phyloP scores from a whole-genome alignment of 2,797 vertebrate genomes.

The Lerista edwardsae region DNA sequence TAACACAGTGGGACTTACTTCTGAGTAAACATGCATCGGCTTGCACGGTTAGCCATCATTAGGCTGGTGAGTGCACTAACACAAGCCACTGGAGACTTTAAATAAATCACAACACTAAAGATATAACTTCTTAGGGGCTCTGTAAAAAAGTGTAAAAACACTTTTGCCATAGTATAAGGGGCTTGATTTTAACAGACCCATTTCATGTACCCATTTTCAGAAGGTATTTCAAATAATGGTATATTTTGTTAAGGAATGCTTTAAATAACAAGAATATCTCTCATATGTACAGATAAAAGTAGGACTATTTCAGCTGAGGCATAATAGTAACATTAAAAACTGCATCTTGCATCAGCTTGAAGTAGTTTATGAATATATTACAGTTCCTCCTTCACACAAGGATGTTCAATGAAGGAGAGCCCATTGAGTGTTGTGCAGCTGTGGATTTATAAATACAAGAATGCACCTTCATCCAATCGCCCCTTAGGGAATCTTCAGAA shows the following conservation, averaged over 20 bases:
- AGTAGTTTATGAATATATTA: slow-evolving; percentile 5
- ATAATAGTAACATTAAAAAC: slow-evolving; percentile 21
- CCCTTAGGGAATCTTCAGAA: neutral
- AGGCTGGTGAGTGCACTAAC: neutral
- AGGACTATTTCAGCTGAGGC: slow-evolving; percentile 36
- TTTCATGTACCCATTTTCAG: neutral
- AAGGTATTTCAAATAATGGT: slow-evolving; percentile 15
- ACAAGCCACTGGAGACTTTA: slow-evolving; percentile 25
- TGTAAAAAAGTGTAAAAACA: slow-evolving; percentile 32
- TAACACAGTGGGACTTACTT: too few species aligned
- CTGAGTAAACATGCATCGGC: too few species aligned
- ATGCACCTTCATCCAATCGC: neutral
- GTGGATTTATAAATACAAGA: neutral
- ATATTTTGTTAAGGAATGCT: slow-evolving; percentile 32
- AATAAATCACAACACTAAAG: neutral
- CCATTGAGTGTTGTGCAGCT: neutral
- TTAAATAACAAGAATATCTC: slow-evolving; percentile 32
- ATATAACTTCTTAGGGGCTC: neutral
- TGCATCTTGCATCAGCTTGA: neutral
- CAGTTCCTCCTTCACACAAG: neutral
- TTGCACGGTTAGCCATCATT: neutral
- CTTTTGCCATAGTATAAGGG: slow-evolving; percentile 10
- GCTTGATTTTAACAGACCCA: slow-evolving; percentile 40
- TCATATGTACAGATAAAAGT: slow-evolving; percentile 37
- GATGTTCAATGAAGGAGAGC: neutral